Conservation (phyloP, 1,140 invertebrate genomes). For the Zeugodacus cucurbitae region DNA sequence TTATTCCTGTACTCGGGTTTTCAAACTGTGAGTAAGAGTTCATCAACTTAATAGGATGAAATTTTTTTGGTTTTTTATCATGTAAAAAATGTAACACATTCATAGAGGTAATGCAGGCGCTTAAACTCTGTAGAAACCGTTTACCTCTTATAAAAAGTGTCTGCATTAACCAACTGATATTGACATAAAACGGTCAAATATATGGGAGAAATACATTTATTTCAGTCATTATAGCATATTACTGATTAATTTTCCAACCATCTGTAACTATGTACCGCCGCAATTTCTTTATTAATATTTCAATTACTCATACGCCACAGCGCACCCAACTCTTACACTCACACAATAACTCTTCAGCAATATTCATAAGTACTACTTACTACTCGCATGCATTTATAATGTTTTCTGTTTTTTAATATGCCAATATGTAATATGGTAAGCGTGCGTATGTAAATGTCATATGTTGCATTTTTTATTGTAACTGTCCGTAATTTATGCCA, state of each 20-base stretch:
- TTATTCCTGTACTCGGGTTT: no score
- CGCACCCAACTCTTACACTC: background rate
- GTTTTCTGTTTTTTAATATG: slow-evolving; percentile 12
- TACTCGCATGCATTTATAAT: background rate
- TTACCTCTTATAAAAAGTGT: no score
- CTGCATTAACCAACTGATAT: background rate
- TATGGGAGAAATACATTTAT: background rate
- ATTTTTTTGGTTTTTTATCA: no score
- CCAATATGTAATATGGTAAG: background rate
- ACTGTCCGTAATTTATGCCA: slow-evolving; percentile 22
- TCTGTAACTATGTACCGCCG: background rate
- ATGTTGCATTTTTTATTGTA: slow-evolving; percentile 14
- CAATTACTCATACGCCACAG: slow-evolving; percentile 22
- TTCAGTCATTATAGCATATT: background rate
- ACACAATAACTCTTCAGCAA: background rate
- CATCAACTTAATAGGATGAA: no score
- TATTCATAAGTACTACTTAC: slow-evolving; percentile 17
- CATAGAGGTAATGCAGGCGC: no score
- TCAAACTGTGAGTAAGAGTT: no score
- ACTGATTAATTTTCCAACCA: background rate
- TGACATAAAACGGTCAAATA: background rate
- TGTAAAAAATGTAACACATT: no score
- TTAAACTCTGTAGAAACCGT: no score
- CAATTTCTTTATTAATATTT: background rate
- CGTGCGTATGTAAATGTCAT: slow-evolving; percentile 3